Evolutionary conservation across 2,113 vertebrate species (phyloP), one percentile per base, ranked within the genome.

Genomic region (Cebus imitator): DNA sequence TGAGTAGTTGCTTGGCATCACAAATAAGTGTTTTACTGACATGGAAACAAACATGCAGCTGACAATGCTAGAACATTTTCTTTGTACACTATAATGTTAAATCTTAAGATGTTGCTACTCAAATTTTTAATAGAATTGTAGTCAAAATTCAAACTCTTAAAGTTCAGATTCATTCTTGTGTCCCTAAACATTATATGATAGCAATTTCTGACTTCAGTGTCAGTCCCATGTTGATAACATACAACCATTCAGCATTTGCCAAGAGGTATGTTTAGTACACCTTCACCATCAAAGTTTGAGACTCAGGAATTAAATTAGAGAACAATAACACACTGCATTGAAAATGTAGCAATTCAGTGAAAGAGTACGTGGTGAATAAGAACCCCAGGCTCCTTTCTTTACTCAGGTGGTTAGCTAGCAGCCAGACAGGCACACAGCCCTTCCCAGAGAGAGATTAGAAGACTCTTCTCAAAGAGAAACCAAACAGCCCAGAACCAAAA

Each of bases 91-190:
- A 32, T 64, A 32, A 64, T 64, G 61, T 73, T 64, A 79, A 80
- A 80, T 78, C 50, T 91, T 43, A 87, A 91, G 76, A 93, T 37
- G 18, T 68, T 30, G 87, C 68, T 82, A 72, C 50, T 58, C 27
- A 30, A 78, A 76, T 21, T 72, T 87, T 70, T 75, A 80, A 40
- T 17, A 75, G 50, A 79, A 64, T 45, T 20, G 14, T 4, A 58
- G 81, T 90, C 79, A 73, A 68, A 95, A 86, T 40, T 58, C 37
- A 86, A 93, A 95, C 27, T 80, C 73, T 64, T 87, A 32, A 68
- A 75, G 37, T 58, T 45, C 48, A 68, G 52, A 17, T 64, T 89
- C 43, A 57, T 43, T 85, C 55, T 76, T 50, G 16, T 5, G 14
- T 75, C 27, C 43, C 35, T 85, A 68, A 43, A 75, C 27, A 85